Evolutionary conservation across 1,140 invertebrate species (phyloP), one percentile per base, ranked within the genome.

Genomic region (Liolophura sinensis): DNA sequence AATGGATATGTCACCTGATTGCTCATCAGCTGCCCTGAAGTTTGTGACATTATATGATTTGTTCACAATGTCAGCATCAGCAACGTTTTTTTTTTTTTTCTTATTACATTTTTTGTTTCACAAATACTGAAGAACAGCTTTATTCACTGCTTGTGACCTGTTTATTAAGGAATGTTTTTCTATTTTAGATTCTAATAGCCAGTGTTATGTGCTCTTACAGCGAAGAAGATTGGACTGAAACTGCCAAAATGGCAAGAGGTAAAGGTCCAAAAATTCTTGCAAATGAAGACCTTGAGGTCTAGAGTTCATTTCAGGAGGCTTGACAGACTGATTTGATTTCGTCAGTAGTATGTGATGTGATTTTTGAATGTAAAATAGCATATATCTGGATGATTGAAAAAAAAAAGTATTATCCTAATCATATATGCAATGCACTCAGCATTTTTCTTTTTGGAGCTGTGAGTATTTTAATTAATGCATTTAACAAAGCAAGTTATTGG

Each of bases 151-250:
- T 51, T 40, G 31, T 9, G 31, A 40, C 50, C 15, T 51, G 50
- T 51, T 51, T 51, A 51, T n/a, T 20, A 12, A 24, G n/a, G 12
- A 4, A 12, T 54, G 7, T 24, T 54, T 46, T 24, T 65, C 62
- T 24, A 68, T 73, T 82, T 54, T 77, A 94, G 92, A 90, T 98
- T 49, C 75, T 99, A 4, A 97, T 99, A 78, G 96, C 95, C 18
- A 97, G 94, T 76, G 97, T 99, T 70, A 99, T 99, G 96, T 97
- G 95, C 78, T 87, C 90, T 6, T 97, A 92, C 82, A 92, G 92
- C 76, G 88, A 92, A 82, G 87, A 87, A 1, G 97, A 99, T 84
- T 99, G 97, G 97, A 90, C 85, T 22, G 87, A 91, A 77, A 81
- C 99, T 48, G 89, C 95, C 0, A 85, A 86, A 74, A 91, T 87